These are phyloP conservation scores for Heliconius sara DNA, from an alignment of 2,888 invertebrate genomes.

Conservation along the genomic window DNA sequence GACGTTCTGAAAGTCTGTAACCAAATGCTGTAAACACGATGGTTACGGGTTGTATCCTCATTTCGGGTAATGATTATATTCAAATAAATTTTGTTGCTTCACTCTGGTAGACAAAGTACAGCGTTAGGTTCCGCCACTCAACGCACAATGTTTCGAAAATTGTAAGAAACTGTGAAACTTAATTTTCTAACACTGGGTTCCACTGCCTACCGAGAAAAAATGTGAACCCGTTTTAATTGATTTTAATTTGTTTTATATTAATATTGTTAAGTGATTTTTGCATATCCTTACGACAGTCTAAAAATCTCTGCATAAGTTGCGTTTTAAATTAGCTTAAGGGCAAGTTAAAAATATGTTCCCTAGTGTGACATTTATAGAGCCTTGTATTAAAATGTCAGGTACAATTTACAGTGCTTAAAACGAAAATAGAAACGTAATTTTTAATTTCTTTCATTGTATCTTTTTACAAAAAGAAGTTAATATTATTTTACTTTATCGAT, in stretches of 20 bases:
- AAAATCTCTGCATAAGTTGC: background rate
- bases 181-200: background rate
- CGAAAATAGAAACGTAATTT: background rate
- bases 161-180: background rate
- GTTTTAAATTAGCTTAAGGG: conserved; percentile 7
- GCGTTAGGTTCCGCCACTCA: background rate
- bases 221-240: too few species aligned
- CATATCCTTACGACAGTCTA: background rate
- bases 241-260: too few species aligned
- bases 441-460: too few species aligned
- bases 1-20: too few species aligned
- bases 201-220: background rate
- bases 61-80: background rate
- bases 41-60: background rate
- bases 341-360: background rate
- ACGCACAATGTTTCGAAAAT: background rate
- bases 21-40: background rate
- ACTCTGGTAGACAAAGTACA: background rate
- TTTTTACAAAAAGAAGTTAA: too few species aligned
- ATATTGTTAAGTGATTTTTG: background rate
- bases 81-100: background rate
- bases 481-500: too few species aligned
- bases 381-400: conserved; percentile 8
- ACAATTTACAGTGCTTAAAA: background rate
- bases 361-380: conserved; percentile 4